Evolutionary conservation across 2,888 invertebrate genomes (phyloP).

Genomic region (Parnassius smintheus): DNA sequence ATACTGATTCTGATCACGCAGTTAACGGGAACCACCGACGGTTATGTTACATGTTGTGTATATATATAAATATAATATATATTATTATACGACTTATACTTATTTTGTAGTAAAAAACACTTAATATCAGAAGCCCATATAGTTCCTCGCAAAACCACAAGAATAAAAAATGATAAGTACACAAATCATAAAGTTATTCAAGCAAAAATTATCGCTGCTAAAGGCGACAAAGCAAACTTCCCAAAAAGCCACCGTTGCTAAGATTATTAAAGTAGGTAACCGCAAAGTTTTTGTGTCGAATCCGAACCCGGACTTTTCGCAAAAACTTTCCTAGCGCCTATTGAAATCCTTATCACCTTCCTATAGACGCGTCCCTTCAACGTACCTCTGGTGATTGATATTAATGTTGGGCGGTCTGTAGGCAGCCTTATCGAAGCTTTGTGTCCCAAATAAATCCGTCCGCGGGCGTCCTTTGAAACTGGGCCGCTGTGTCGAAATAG

Average conservation of each 20-base stretch:
- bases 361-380: conserved; percentile 46
- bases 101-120: too few species aligned
- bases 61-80: too few species aligned
- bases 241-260: conserved; percentile 10
- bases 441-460: conserved; percentile 50
- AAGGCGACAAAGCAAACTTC: conserved; percentile 11
- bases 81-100: too few species aligned
- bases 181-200: conserved; percentile 3
- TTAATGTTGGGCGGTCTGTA: conserved; percentile 56
- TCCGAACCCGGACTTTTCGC: conserved; percentile 37
- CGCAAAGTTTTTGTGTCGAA: conserved; percentile 30
- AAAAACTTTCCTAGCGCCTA: conserved; percentile 48
- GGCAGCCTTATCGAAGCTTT: conserved; percentile 60
- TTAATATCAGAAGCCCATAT: too few species aligned
- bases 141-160: too few species aligned
- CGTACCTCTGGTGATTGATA: conserved; percentile 64
- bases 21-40: too few species aligned
- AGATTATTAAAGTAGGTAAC: conserved; percentile 21
- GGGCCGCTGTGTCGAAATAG: conserved; percentile 42
- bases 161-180: neutral
- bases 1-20: too few species aligned
- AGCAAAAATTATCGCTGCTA: conserved; percentile 17
- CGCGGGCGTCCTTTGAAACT: conserved; percentile 44
- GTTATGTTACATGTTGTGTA: too few species aligned
- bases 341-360: conserved; percentile 61